A percentile compares a stretch with the other conserved stretches of the same genome.
These are phyloP conservation scores for Sinocyclocheilus anophthalmus DNA, from an alignment of 2,113 vertebrate species.

Conservation along the genomic window DNA sequence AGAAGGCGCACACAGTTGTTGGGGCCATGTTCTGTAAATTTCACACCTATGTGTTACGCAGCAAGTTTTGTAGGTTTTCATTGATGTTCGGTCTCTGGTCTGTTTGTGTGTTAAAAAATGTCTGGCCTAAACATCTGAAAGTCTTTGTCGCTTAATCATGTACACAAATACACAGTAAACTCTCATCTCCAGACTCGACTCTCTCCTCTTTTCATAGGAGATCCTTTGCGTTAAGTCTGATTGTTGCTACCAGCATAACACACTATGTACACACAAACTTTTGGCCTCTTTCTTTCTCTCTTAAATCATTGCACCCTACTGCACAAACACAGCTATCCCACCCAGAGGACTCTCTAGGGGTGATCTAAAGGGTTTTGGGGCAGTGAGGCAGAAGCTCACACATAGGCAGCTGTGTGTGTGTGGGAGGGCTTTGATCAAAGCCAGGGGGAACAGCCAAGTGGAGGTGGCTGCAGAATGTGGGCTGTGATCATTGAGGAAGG, in stretches of 20 bases:
- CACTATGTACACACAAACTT: constrained; percentile 43
- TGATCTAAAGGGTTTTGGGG: constrained; percentile 41
- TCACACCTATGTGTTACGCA: constrained; percentile 70
- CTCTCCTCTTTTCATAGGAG: constrained; percentile 17
- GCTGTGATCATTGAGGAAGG: constrained; percentile 55
- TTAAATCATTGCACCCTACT: constrained; percentile 37
- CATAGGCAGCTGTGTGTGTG: constrained; percentile 67
- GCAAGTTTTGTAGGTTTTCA: constrained; percentile 29
- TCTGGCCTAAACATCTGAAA: constrained; percentile 35
- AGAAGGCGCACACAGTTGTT: constrained; percentile 77
- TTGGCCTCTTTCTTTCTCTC: constrained; percentile 14
- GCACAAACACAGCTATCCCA: constrained; percentile 45
- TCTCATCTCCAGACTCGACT: constrained; percentile 24
- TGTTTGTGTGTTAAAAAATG: constrained; percentile 43
- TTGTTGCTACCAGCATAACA: constrained; percentile 42
- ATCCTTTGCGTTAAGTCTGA: constrained; percentile 31
- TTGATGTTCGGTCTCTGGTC: constrained; percentile 46
- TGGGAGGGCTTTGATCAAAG: constrained; percentile 56
- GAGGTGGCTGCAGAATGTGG: constrained; percentile 62
- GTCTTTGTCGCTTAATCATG: constrained; percentile 36
- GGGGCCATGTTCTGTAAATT: constrained; percentile 44
- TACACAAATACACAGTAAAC: constrained; percentile 55
- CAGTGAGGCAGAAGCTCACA: constrained; percentile 70
- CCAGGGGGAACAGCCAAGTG: constrained; percentile 59
- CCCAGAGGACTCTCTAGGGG: constrained; percentile 46